A percentile compares a stretch with the other conserved stretches of the same genome.
Conservation (phyloP, 2,888 invertebrate species). For the Mechanitis messenoides region DNA sequence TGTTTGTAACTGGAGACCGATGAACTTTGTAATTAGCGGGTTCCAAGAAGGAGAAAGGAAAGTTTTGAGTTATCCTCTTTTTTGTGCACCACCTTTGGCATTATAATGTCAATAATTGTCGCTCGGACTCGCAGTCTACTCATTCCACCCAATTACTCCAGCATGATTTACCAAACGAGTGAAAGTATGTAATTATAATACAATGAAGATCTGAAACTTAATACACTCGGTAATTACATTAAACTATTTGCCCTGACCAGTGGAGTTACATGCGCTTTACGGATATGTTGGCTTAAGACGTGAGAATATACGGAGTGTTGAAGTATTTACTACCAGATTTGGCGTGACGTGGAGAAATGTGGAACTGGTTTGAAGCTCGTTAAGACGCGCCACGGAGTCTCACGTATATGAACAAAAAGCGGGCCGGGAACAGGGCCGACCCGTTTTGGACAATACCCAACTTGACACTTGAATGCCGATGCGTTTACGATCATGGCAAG, state of each 20-base stretch:
- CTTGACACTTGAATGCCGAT: slow-evolving; percentile 66
- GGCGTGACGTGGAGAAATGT: slow-evolving; percentile 61
- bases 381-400: slow-evolving; percentile 68
- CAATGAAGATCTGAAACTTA: slow-evolving; percentile 18
- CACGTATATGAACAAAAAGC: slow-evolving; percentile 67
- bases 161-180: slow-evolving; percentile 50
- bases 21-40: slow-evolving; percentile 56
- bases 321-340: slow-evolving; percentile 64
- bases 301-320: slow-evolving; percentile 50
- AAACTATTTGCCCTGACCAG: slow-evolving; percentile 11
- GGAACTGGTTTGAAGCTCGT: slow-evolving; percentile 69
- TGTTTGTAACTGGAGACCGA: slow-evolving; percentile 46
- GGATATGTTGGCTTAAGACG: slow-evolving; percentile 34
- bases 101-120: slow-evolving; percentile 60
- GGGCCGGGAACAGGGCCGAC: slow-evolving; percentile 51
- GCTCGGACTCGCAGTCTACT: slow-evolving; percentile 43
- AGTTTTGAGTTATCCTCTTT: slow-evolving; percentile 53
- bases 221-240: slow-evolving; percentile 18
- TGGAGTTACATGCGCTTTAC: slow-evolving; percentile 1
- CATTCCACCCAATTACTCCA: slow-evolving; percentile 57
- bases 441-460: slow-evolving; percentile 66
- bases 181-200: slow-evolving; percentile 59
- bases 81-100: slow-evolving; percentile 47
- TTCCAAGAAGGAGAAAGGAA: slow-evolving; percentile 58
- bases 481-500: slow-evolving; percentile 45